Conservation (phyloP, 2,113 vertebrate genomes). For the Dipodomys ordii region DNA sequence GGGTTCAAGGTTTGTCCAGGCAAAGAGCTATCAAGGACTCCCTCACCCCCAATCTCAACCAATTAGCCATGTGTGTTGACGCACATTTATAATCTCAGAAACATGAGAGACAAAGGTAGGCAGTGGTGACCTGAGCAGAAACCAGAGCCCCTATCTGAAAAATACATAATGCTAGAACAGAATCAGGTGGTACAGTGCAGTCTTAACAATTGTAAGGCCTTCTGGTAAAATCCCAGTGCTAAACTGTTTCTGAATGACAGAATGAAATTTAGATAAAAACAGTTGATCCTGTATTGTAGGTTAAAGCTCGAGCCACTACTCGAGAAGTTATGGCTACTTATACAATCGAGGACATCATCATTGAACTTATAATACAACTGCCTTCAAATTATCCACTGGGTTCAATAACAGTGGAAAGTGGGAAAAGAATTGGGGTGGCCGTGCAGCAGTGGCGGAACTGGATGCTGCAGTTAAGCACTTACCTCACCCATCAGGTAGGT, state of each 20-base stretch:
- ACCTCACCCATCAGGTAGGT: constrained; percentile 96
- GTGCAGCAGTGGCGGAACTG: constrained; percentile 99
- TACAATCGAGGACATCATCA: constrained; percentile 97
- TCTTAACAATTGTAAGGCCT: too few relatives aligned
- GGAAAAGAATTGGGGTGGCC: constrained; percentile 96
- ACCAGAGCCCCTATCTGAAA: too few relatives aligned
- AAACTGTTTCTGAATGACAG: neutral
- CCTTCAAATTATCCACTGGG: constrained; percentile 96
- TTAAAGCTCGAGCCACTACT: constrained; percentile 95
- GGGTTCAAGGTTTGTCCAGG: too few relatives aligned
- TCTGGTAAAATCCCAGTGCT: too few relatives aligned
- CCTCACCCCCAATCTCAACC: too few relatives aligned
- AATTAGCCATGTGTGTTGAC: too few relatives aligned
- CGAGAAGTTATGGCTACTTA: constrained; percentile 98
- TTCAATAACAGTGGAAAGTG: constrained; percentile 96
- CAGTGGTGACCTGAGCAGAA: too few relatives aligned
- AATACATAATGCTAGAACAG: too few relatives aligned
- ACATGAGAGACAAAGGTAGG: too few relatives aligned
- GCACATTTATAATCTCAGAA: too few relatives aligned
- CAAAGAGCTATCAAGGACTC: too few relatives aligned
- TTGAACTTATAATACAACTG: constrained; percentile 97
- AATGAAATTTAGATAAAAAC: neutral
- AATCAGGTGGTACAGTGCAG: too few relatives aligned
- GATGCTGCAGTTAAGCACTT: constrained; percentile 98
- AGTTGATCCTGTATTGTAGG: constrained; percentile 83